phyloP scores from a whole-genome alignment of 23 tunicate genomes.

The Trididemnum clinides region DNA sequence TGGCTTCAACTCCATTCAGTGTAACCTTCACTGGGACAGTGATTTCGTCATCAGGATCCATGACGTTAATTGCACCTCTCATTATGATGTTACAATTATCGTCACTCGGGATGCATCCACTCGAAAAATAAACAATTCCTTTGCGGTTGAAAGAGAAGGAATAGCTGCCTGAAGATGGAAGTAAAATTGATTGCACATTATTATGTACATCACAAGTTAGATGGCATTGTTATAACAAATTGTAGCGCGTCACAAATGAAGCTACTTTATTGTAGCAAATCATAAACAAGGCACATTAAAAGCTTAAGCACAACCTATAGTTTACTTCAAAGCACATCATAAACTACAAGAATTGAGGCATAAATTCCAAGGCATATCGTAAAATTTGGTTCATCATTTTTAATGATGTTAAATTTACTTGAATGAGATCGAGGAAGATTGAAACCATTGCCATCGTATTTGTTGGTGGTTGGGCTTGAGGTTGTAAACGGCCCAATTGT shows the following conservation, averaged over 20 bases:
- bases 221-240: no score
- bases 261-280: no score
- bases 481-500: conserved; percentile 47
- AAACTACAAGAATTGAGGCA: no score
- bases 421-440: background rate
- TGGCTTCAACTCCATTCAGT: background rate
- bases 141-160: conserved; percentile 33
- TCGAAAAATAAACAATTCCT: conserved; percentile 47
- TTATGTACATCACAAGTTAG: no score
- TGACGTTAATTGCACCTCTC: conserved; percentile 54
- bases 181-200: no score
- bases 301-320: no score
- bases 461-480: background rate
- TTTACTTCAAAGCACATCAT: no score
- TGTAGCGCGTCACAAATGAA: no score
- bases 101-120: conserved; percentile 48
- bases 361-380: no score
- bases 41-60: background rate
- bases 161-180: background rate
- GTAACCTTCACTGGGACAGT: background rate
- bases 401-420: background rate
- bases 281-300: no score
- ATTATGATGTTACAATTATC: conserved; percentile 42
- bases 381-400: no score
- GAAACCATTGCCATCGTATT: conserved; percentile 48